phyloP scores from a whole-genome alignment of 2,888 invertebrate genomes.

The Phyllotreta striolata region DNA sequence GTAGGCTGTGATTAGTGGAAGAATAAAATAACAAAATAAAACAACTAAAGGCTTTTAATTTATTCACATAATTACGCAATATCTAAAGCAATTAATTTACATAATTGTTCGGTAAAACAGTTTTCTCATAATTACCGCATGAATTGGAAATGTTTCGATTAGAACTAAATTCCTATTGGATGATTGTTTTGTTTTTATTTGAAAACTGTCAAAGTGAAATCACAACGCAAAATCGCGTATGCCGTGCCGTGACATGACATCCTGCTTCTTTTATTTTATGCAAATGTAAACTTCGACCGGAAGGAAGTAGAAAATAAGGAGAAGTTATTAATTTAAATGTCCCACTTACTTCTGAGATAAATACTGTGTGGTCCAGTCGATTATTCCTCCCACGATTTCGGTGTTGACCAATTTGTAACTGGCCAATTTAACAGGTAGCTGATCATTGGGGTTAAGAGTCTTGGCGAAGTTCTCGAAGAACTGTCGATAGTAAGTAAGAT shows the following conservation, averaged over 20 bases:
- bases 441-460: conserved; percentile 74
- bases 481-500: conserved; percentile 72
- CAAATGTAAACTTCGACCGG: conserved; percentile 17
- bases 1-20: neutral
- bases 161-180: no score
- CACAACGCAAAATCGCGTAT: conserved; percentile 22
- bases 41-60: no score
- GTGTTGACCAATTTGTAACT: conserved; percentile 73
- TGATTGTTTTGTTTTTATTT: conserved; percentile 35
- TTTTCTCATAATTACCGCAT: no score
- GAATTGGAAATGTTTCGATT: no score
- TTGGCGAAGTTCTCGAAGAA: conserved; percentile 78
- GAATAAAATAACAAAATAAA: no score
- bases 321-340: conserved; percentile 11
- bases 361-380: conserved; percentile 80
- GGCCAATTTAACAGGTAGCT: conserved; percentile 76
- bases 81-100: no score
- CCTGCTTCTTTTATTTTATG: no score
- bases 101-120: no score
- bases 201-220: conserved; percentile 35
- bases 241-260: conserved; percentile 16
- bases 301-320: conserved; percentile 30
- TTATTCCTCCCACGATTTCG: conserved; percentile 77
- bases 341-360: conserved; percentile 76
- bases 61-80: no score